Conservation (phyloP, 2,113 vertebrate genomes). For the Anoplopoma fimbria region DNA sequence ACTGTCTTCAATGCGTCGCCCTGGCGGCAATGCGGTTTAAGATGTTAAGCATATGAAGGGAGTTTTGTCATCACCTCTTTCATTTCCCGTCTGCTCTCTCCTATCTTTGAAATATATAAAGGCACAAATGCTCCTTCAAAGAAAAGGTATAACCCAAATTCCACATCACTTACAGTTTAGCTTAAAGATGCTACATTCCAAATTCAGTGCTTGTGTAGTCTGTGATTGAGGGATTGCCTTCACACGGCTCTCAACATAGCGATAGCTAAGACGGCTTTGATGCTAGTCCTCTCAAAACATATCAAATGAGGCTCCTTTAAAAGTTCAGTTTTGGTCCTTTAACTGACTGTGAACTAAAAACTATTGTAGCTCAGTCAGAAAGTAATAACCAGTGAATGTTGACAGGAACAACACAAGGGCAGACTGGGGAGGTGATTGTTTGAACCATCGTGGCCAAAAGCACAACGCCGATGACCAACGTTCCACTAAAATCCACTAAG, state of each 20-base stretch:
- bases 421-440: slow-evolving; percentile 58
- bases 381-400: slow-evolving; percentile 50
- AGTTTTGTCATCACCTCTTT: neutral
- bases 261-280: neutral
- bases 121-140: neutral
- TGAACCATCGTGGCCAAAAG: slow-evolving; percentile 50
- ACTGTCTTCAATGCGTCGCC: neutral
- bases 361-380: slow-evolving; percentile 56
- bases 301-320: neutral
- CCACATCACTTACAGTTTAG: no score
- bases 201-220: no score
- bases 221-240: no score
- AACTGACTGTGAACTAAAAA: neutral
- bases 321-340: neutral
- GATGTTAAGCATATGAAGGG: neutral
- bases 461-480: slow-evolving; percentile 62
- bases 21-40: neutral
- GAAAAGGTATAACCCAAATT: neutral
- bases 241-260: no score
- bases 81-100: neutral
- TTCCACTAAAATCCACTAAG: slow-evolving; percentile 56
- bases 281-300: neutral
- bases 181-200: no score
- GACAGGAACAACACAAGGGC: slow-evolving; percentile 56
- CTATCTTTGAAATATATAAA: neutral